Percentiles rank a stretch among this genome's conserved stretches.
Evolutionary conservation across 2,888 invertebrate species (phyloP).

Genomic region (Cyclophora albipunctata): DNA sequence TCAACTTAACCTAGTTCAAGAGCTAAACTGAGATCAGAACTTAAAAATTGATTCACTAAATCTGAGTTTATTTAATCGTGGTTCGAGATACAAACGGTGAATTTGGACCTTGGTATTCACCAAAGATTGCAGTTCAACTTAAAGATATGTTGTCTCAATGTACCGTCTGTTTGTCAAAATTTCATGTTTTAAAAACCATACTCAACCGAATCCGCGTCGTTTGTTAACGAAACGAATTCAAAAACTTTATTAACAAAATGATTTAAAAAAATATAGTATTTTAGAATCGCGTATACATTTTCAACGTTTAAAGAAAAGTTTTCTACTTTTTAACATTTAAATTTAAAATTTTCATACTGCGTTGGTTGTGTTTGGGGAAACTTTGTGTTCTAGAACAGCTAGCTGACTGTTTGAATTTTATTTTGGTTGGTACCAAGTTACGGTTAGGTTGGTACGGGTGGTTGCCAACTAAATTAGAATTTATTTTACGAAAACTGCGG

Average conservation of each 20-base stretch:
- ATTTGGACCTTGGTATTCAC: too few relatives aligned
- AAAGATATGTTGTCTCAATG: too few relatives aligned
- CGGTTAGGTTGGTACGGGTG: slow-evolving; percentile 24
- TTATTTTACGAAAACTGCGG: slow-evolving; percentile 10
- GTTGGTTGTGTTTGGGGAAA: slow-evolving; percentile 29
- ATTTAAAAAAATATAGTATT: slow-evolving; percentile 1
- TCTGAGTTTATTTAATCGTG: too few relatives aligned
- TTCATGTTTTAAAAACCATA: too few relatives aligned
- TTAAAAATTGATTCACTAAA: too few relatives aligned
- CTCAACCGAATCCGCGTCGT: too few relatives aligned
- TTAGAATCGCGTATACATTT: slow-evolving; percentile 5
- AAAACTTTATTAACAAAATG: slow-evolving; percentile 1
- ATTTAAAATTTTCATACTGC: slow-evolving; percentile 34
- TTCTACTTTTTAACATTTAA: slow-evolving; percentile 31
- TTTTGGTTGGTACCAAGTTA: slow-evolving; percentile 29
- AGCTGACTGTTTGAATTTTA: slow-evolving; percentile 40
- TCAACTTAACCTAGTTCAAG: too few relatives aligned
- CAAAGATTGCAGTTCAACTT: too few relatives aligned
- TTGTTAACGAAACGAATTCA: too few relatives aligned
- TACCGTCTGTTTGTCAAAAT: too few relatives aligned
- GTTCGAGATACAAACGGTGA: too few relatives aligned
- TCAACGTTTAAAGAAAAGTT: slow-evolving; percentile 8
- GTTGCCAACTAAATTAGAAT: slow-evolving; percentile 23
- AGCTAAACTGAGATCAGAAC: too few relatives aligned
- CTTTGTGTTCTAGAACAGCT: slow-evolving; percentile 21